A percentile compares a stretch with the other conserved stretches of the same genome.
Conservation (phyloP, 2,113 vertebrate species). For the Sceloporus tristichus region DNA sequence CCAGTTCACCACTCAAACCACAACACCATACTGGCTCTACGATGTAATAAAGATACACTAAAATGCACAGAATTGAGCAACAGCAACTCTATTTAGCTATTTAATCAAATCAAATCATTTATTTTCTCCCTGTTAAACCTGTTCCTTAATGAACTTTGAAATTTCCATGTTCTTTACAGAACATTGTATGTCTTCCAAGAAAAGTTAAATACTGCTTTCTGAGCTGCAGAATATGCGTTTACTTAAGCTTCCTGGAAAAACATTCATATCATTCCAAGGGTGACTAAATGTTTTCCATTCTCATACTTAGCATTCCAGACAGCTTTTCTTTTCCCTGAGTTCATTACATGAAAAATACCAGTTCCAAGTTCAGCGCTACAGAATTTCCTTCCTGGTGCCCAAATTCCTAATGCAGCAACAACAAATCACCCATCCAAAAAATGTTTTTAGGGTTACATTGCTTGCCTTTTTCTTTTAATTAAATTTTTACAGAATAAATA, state of each 20-base stretch:
- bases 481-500: slow-evolving; percentile 22
- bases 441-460: not conserved
- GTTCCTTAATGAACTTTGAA: slow-evolving; percentile 76
- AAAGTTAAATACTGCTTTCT: slow-evolving; percentile 79
- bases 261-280: slow-evolving; percentile 90
- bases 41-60: not conserved
- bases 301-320: slow-evolving; percentile 86
- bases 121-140: slow-evolving; percentile 69
- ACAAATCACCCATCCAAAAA: slow-evolving; percentile 39
- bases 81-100: not conserved
- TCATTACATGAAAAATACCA: slow-evolving; percentile 85
- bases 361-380: slow-evolving; percentile 55
- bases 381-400: slow-evolving; percentile 74
- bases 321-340: slow-evolving; percentile 71
- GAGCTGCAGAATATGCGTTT: slow-evolving; percentile 83
- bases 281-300: slow-evolving; percentile 87
- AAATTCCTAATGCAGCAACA: slow-evolving; percentile 53
- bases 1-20: too few relatives aligned
- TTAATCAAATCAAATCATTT: slow-evolving; percentile 4
- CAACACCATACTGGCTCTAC: not conserved
- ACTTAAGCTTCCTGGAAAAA: slow-evolving; percentile 88
- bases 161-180: slow-evolving; percentile 75
- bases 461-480: slow-evolving; percentile 41
- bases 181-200: slow-evolving; percentile 81
- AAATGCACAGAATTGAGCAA: not conserved